Base-by-base conservation (phyloP, 2,888 invertebrate genomes). In the Listrodromus nycthemerus region DNA sequence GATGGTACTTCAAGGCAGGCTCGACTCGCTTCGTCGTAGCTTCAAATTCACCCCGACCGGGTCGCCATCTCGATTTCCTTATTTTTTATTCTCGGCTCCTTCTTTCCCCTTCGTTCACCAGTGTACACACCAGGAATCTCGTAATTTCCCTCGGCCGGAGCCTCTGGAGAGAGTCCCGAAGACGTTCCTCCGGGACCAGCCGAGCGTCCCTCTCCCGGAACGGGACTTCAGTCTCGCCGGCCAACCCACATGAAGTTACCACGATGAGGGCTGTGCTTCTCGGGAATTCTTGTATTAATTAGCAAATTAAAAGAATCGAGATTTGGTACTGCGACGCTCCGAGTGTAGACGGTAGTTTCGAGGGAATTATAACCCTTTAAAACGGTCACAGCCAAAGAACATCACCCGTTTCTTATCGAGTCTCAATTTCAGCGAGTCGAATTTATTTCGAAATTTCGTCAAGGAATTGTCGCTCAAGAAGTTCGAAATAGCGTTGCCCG, bases 251-350 rank as follows among this genome's bases (percentile, higher is more conserved):
- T 37, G 21, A 65, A 75, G 6, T 52, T 24, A 52, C 50, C 50
- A 19, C 52, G 50, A 65, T 33, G 50, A 63, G 37, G 37, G 45
- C 52, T 50, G 52, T 55, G 16, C 76, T 82, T 79, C 84, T 84
- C 79, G 37, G 69, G 79, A 77, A 74, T 55, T 66, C 76, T 55
- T 88, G 89, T 90, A 91, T 91, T 92, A 92, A 92, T 92, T 92
- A 92, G 90, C 89, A 89, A 89, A 92, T 92, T 92, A 92, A 91
- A 91, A 90, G 89, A 88, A 78, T 84, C 83, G 81, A 80, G 61
- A 83, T 77, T 65, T 24, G 67, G 80, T 13, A 66, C 41, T 27
- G 37, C 58, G 41, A n/a, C 24, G 45, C 50, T 71, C 48, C 52
- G 19, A 61, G n/a, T 45, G 66, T 45, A 67, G 78, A 73, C 79